Evolutionary conservation across 30 jellyfish, hydroid and myxozoan species (phyloP), one percentile per base, ranked within the genome.

Genomic region (Turritopsis rubra): DNA sequence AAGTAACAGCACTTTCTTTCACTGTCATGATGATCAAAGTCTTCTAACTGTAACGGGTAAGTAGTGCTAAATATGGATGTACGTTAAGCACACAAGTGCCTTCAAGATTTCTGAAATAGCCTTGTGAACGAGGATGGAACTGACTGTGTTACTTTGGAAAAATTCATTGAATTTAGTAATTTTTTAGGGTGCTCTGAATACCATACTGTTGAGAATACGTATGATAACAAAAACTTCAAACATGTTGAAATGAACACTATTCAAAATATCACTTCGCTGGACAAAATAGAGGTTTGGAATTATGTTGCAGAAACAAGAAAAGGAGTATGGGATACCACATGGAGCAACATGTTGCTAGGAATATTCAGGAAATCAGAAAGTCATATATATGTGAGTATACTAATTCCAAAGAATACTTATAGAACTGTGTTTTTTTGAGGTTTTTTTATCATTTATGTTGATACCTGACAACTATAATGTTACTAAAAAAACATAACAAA

Each of bases 251-350:
- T 41, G 60, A 41, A 41, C 60, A 41, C 5, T 41, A 41, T 41
- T 41, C 60, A 41, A 13, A 41, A 41, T 5, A 41, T 3, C 13
- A 41, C 13, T 41, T 1, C 77, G 19, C 28, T 68, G 9, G 77
- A 68, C 9, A 27, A 9, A n/a, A 19, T 68, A 68, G 77, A 68
- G 8, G 16, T 68, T n/a, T 68, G 77, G 77, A 27, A 68, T 27
- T 68, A 68, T 68, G 30, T n/a, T 0, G 21, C 16, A 68, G 19
- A 23, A 68, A 68, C 77, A 27, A 68, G 30, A 27, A 68, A 68
- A n/a, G 77, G 77, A 1, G 22, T n/a, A n/a, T 68, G 77, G 77
- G 77, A n/a, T 19, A 68, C 9, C 31, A 68, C 28, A 68, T 68
- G 77, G 77, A 68, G 30, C 77, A 68, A 68, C 9, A 7, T 22